Conservation (phyloP, 2,888 invertebrate genomes). For the Falcaria lacertinaria region DNA sequence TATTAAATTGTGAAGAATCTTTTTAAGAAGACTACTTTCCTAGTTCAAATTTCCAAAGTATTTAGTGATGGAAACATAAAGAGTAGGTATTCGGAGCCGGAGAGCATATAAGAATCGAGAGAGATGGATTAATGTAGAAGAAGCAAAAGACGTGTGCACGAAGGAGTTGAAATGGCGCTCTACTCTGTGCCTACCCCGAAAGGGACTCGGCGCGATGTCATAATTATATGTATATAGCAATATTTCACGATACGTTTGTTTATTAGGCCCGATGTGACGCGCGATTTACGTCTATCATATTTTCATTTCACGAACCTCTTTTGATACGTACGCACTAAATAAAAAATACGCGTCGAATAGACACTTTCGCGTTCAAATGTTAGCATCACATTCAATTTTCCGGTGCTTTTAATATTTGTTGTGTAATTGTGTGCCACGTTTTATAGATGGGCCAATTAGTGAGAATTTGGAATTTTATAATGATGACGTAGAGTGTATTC, state of each 20-base stretch:
- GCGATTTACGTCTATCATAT: neutral
- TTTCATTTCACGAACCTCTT: slow-evolving; percentile 9
- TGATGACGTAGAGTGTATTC: slow-evolving; percentile 31
- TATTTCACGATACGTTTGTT: slow-evolving; percentile 7
- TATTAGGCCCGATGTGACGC: neutral
- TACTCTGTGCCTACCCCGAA: too few species aligned
- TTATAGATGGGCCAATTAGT: slow-evolving; percentile 27
- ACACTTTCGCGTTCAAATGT: slow-evolving; percentile 12
- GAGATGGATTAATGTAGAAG: too few species aligned
- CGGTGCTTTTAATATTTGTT: slow-evolving; percentile 20
- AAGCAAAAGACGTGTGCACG: too few species aligned
- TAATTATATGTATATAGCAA: neutral
- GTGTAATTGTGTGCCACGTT: slow-evolving; percentile 6
- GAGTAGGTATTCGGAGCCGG: too few species aligned
- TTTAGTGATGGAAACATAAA: too few species aligned
- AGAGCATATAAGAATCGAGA: too few species aligned
- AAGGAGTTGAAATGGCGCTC: too few species aligned
- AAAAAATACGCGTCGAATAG: slow-evolving; percentile 14
- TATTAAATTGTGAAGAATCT: too few species aligned
- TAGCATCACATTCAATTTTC: slow-evolving; percentile 20
- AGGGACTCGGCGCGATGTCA: too few species aligned
- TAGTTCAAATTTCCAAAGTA: too few species aligned
- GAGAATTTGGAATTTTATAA: slow-evolving; percentile 32
- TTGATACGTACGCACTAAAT: slow-evolving; percentile 12
- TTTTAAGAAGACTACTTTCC: too few species aligned